Percentiles rank a stretch among this genome's conserved stretches.
phyloP scores from a whole-genome alignment of 1,140 invertebrate genomes.

The Thaumatotibia leucotreta region DNA sequence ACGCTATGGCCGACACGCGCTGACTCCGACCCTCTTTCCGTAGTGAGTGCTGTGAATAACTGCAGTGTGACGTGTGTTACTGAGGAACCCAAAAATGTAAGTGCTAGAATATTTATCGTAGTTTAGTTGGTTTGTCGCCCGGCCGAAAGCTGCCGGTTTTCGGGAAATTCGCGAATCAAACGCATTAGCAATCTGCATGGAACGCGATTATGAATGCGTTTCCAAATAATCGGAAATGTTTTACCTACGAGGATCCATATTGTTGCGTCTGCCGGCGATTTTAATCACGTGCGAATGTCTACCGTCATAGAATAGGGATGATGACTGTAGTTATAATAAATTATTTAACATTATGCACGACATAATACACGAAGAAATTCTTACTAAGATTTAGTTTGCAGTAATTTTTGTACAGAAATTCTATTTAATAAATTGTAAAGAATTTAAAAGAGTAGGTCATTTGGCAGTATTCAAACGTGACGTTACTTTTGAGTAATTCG shows the following conservation, averaged over 20 bases:
- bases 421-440: too few relatives aligned
- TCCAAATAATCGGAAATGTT: slow-evolving; percentile 9
- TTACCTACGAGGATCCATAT: background rate
- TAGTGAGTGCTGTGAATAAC: slow-evolving; percentile 13
- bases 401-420: too few relatives aligned
- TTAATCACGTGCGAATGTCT: background rate
- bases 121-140: too few relatives aligned
- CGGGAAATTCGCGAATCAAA: background rate
- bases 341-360: too few relatives aligned
- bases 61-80: background rate
- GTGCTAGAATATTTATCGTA: background rate
- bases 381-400: too few relatives aligned
- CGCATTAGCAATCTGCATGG: background rate
- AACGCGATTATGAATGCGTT: slow-evolving; percentile 1
- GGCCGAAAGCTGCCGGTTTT: background rate
- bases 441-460: too few relatives aligned
- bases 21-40: background rate
- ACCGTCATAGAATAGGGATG: too few relatives aligned
- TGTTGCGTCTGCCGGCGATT: background rate
- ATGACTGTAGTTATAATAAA: too few relatives aligned
- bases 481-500: too few relatives aligned
- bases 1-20: background rate
- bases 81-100: background rate
- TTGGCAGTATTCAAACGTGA: too few relatives aligned
- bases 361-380: too few relatives aligned